These are phyloP conservation scores for Lasioglossum pauxillum DNA, from an alignment of 2,888 invertebrate genomes.

Conservation along the genomic window DNA sequence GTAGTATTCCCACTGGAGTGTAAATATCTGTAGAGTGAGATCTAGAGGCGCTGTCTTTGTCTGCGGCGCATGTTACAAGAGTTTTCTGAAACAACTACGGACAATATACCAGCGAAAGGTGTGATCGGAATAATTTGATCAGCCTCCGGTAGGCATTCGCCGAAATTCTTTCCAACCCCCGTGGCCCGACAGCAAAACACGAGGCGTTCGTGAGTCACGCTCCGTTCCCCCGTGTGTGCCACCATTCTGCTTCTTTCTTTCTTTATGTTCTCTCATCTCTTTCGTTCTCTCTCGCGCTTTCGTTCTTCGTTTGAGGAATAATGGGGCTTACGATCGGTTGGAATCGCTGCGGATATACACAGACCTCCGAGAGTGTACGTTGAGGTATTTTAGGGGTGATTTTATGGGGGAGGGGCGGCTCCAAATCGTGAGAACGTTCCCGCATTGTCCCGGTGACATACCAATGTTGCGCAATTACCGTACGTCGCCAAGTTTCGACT, in stretches of 20 bases:
- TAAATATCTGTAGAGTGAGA: neutral
- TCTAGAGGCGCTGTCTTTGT: neutral
- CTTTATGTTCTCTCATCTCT: neutral
- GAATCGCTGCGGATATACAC: neutral
- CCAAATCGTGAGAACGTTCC: neutral
- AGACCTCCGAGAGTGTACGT: neutral
- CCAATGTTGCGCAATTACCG: neutral
- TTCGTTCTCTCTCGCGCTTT: neutral
- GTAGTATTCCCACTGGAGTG: neutral
- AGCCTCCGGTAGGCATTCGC: neutral
- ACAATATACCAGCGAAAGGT: neutral
- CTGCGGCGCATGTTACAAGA: no score
- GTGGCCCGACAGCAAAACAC: constrained; percentile 42
- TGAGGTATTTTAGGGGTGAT: neutral
- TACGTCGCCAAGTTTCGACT: neutral
- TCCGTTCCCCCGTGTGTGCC: constrained; percentile 36
- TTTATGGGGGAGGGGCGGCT: neutral
- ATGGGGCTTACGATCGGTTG: neutral
- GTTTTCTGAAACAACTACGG: neutral
- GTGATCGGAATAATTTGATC: neutral
- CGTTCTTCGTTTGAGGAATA: neutral
- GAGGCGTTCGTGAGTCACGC: constrained; percentile 63
- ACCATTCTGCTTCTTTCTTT: constrained; percentile 26
- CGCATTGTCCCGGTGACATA: neutral
- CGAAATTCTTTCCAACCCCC: constrained; percentile 23